These are phyloP conservation scores for Apamea anceps DNA, from an alignment of 2,888 invertebrate genomes.

Conservation along the genomic window DNA sequence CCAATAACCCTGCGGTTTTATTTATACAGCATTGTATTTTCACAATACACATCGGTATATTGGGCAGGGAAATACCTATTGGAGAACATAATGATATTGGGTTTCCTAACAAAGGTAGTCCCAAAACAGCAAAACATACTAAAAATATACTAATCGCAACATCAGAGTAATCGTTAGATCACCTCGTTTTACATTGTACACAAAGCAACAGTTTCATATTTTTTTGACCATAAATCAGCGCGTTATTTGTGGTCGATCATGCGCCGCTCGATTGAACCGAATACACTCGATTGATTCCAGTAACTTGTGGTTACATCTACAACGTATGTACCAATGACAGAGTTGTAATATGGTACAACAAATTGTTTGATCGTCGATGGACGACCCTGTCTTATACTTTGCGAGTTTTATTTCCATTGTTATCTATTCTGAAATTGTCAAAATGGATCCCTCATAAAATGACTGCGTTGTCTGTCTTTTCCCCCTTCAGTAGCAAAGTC, in stretches of 20 bases:
- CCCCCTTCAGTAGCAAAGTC: not conserved
- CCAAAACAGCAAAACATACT: not conserved
- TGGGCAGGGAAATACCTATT: not conserved
- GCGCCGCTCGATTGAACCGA: constrained; percentile 10
- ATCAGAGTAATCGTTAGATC: not conserved
- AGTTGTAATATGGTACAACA: not conserved
- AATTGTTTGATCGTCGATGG: not conserved
- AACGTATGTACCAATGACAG: not conserved
- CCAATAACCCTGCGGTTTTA: constrained; percentile 14
- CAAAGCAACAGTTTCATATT: not conserved
- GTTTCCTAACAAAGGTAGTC: not conserved
- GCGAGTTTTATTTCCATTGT: not conserved
- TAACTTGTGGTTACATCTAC: constrained; percentile 33
- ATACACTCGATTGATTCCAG: constrained; percentile 21
- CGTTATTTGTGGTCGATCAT: constrained; percentile 11
- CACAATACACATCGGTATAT: not conserved
- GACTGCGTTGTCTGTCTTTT: not conserved
- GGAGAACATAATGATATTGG: not conserved
- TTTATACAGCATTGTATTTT: constrained; percentile 19
- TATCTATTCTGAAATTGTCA: not conserved
- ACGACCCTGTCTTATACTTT: not conserved
- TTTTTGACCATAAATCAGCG: constrained; percentile 36
- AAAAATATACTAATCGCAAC: not conserved
- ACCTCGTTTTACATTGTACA: not conserved
- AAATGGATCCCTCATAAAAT: not conserved